Base-by-base conservation (phyloP, 2,888 invertebrate species). In the Apamea epomidion region DNA sequence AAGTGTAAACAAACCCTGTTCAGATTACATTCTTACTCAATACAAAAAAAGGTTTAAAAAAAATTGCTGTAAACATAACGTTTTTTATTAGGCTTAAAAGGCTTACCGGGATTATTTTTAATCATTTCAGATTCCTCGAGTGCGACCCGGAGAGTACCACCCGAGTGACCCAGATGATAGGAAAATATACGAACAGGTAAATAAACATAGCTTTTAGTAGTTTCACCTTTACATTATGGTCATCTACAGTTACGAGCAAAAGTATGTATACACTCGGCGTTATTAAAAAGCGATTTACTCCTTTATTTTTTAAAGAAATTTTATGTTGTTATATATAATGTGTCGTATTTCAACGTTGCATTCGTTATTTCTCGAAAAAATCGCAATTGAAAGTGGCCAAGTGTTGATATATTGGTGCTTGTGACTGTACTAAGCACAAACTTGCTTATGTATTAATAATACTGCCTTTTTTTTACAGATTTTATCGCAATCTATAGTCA, bases 401-500 rank as follows among this genome's bases (percentile, higher is more conserved):
- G n/a, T n/a, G n/a, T n/a, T n/a, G n/a, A n/a, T n/a, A n/a, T n/a
- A n/a, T n/a, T n/a, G n/a, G n/a, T n/a, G n/a, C n/a, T n/a, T n/a
- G n/a, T n/a, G n/a, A n/a, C n/a, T 21, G 21, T 65, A 65, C 12
- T 37, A 25, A 65, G 65, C 12, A 37, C 12, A 65, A 37, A 37
- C 12, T 37, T 65, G 12, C 65, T 37, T 25, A 21, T 37, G 12
- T 65, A 51, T 21, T 48, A 45, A 60, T 37, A 65, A 32, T 48
- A 37, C 29, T 64, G 4, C 29, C 18, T 62, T 91, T 79, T 80
- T 77, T 74, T 93, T 93, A 94, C 98, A 98, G 98, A 98, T 99
- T 94, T 96, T 99, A 94, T 97, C 98, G 94, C 99, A 99, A 95
- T 98, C 99, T 70, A 98, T 99, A 92, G 99, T 99, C 89, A 99